Evolutionary conservation across 2,888 invertebrate genomes (phyloP).

Genomic region (Terebella lapidaria): DNA sequence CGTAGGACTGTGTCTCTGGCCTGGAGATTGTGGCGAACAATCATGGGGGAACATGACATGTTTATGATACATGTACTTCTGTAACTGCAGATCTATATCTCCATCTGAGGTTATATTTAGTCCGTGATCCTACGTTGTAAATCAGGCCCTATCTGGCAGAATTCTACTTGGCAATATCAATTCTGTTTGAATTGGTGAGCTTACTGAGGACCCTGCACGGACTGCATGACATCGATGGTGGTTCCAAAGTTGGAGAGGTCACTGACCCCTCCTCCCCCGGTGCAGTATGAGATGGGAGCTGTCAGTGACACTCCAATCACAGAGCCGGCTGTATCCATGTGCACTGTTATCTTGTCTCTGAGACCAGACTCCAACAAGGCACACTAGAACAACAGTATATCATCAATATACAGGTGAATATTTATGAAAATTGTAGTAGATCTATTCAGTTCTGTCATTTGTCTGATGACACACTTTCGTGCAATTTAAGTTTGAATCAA

Average conservation of each 20-base stretch:
- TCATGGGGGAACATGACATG: too few species aligned
- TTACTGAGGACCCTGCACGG: conserved; percentile 75
- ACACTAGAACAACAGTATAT: conserved; percentile 57
- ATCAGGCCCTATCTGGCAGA: too few species aligned
- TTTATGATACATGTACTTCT: too few species aligned
- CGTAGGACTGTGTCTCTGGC: conserved; percentile 91
- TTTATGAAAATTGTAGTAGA: too few species aligned
- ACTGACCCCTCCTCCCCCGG: conserved; percentile 21
- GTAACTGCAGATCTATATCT: too few species aligned
- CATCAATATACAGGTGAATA: neutral
- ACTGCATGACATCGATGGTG: conserved; percentile 71
- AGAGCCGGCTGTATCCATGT: conserved; percentile 73
- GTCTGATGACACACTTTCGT: too few species aligned
- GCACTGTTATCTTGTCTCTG: conserved; percentile 72
- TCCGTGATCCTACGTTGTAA: too few species aligned
- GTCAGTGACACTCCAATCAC: conserved; percentile 60
- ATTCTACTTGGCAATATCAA: too few species aligned
- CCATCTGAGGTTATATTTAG: too few species aligned
- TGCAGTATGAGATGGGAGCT: conserved; percentile 54
- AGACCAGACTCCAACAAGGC: conserved; percentile 70
- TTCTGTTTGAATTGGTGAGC: too few species aligned
- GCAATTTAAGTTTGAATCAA: too few species aligned
- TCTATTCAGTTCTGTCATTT: too few species aligned
- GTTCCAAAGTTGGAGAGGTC: conserved; percentile 61
- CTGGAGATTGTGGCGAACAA: conserved; percentile 52